Evolutionary conservation across 2,888 invertebrate species (phyloP), one percentile per base, ranked within the genome.

Genomic region (Athrips mouffetella): DNA sequence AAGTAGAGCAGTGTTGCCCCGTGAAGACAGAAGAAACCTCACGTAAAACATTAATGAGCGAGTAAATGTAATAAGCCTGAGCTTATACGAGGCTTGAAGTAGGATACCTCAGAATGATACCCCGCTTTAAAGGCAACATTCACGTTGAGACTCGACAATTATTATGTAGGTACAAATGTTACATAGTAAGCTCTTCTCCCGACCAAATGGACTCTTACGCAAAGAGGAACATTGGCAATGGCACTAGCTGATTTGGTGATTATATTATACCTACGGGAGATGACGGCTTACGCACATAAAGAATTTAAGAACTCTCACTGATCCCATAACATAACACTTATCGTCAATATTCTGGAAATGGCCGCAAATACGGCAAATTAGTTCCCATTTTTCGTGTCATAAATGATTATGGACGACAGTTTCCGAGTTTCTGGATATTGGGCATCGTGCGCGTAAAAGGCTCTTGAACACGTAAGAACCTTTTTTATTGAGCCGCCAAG

Each of bases 101-200:
- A 63, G 64, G 69, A 67, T 60, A 60, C 58, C 63, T 55, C 56
- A 7, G 13, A 11, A 20, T 15, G 57, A 65, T 69, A 73, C 70
- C 64, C 66, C 58, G 58, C 65, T 76, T 79, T 78, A 78, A n/a
- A n/a, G n/a, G n/a, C n/a, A n/a, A 76, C 68, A 78, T 79, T 76
- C 75, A 65, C 53, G 57, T 58, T 67, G 60, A 59, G 68, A 64
- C 63, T 62, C 63, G 66, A 76, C 68, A 75, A 75, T 76, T 29
- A 29, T 11, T 29, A 29, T 2, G 2, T 3, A 29, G 11, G 29
- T 29, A 29, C n/a, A 3, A 29, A 11, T 69, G 69, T 76, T 73
- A 75, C 67, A 76, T 65, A 66, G 67, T 65, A 65, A 73, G 67
- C 70, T 65, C 73, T 76, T 71, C 67, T 70, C 71, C 76, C 63